Base-by-base conservation (phyloP, 2,113 vertebrate genomes). In the Leucoraja erinaceus region DNA sequence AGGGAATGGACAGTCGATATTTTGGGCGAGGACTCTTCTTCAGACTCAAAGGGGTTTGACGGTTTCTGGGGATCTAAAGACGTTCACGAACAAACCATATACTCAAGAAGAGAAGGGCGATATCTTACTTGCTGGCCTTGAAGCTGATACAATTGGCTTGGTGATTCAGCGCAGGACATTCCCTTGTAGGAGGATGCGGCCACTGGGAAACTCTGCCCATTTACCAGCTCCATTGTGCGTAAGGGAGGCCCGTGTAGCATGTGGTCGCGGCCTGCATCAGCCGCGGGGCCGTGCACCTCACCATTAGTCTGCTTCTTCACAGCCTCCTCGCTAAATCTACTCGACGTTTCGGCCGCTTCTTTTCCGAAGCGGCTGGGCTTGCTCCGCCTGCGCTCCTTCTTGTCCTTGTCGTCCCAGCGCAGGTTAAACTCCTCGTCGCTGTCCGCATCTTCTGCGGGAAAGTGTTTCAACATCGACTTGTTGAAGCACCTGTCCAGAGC, bases 401-500 rank as follows among this genome's bases (percentile, higher is more conserved):
- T 97, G 59, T 98, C 98, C 31, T 95, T 95, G 93, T 97, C 96
- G 0, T 99, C 98, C 74, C 96, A 95, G 93, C 95, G 95, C 93
- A 99, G 95, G 95, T 98, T 98, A 93, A 98, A 98, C 92, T 99
- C 99, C 78, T 99, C 98, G n/a, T 99, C 99, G 0, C 98, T 99
- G 94, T 99, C 98, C 1, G 97, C 98, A 4, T 99, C 98, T 95
- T 99, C 99, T 0, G 97, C 97, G 63, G 99, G 98, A 93, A 99
- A 98, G 94, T 99, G 99, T 95, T 99, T 99, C 72, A 97, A 95
- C 95, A 99, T 96, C 0, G 98, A 98, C 88, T 98, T 97, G 95
- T 97, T 98, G 94, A 99, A 99, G 95, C 98, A 99, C 33, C 98
- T 96, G 90, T 99, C 98, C 74, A 99, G 95, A 93, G 98, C 98